Evolutionary conservation across 2,113 vertebrate genomes (phyloP).

Genomic region (Gallinago undulata): DNA sequence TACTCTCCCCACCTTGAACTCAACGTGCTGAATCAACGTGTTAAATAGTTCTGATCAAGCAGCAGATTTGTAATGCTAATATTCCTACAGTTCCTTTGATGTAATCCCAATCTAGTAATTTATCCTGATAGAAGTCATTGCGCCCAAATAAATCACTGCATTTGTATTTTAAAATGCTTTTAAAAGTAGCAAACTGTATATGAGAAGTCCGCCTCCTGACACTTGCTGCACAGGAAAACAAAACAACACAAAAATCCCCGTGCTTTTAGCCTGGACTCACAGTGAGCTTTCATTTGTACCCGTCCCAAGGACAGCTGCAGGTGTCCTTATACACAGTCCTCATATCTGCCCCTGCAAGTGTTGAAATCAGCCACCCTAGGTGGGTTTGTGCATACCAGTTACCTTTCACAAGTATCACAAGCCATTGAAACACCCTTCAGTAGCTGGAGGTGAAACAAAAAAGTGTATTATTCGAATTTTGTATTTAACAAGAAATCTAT

Average conservation of each 20-base stretch:
- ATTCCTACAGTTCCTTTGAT: neutral
- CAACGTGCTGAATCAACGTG: neutral
- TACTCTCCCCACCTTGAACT: neutral
- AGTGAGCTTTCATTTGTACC: neutral
- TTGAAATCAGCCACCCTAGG: neutral
- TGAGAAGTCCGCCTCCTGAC: neutral
- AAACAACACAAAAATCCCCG: neutral
- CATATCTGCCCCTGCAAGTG: neutral
- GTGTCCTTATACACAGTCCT: neutral
- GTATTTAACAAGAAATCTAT: neutral
- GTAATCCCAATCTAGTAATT: neutral
- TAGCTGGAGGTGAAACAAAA: neutral
- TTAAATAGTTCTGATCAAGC: neutral
- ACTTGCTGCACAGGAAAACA: neutral
- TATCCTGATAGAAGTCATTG: neutral
- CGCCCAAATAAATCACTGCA: neutral
- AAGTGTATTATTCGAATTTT: neutral
- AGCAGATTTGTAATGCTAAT: neutral
- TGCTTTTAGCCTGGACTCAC: neutral
- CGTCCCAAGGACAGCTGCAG: neutral
- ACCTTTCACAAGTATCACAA: neutral
- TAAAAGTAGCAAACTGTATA: neutral
- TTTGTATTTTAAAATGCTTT: neutral
- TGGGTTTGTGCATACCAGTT: neutral
- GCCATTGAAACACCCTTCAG: neutral